Evolutionary conservation across 2,888 invertebrate species (phyloP), one percentile per base, ranked within the genome.

Genomic region (Hypomecis atomaria): DNA sequence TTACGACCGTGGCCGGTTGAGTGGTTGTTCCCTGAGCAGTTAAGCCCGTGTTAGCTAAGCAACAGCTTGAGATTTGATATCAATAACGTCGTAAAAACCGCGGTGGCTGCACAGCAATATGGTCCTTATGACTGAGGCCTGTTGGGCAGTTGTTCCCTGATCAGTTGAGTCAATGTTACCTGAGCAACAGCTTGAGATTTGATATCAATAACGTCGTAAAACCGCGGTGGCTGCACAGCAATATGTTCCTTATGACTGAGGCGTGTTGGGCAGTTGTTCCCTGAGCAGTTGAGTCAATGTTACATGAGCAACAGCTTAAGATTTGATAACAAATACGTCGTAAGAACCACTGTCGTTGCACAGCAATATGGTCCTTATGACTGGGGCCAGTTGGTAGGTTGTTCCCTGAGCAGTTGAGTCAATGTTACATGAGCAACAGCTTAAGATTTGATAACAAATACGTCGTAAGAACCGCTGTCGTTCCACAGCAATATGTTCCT

Each of bases 371-470:
- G 48, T 11, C 34, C 7, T 6, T 37, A 50, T 6, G 8, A 37
- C n/a, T 3, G 13, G 5, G 10, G 43, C 8, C 86, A 73, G 93
- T 78, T 94, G 82, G 74, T 95, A 89, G 77, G 95, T 78, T 94
- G 77, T 64, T 97, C 96, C 72, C 97, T 95, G 66, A 98, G 85
- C 84, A n/a, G n/a, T n/a, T n/a, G n/a, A n/a, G n/a, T n/a, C n/a
- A n/a, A n/a, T n/a, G n/a, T n/a, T n/a, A n/a, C n/a, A n/a, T n/a
- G n/a, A n/a, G n/a, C n/a, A n/a, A n/a, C n/a, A n/a, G n/a, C n/a
- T n/a, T n/a, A n/a, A n/a, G n/a, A n/a, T n/a, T n/a, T n/a, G n/a
- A n/a, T n/a, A n/a, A n/a, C n/a, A n/a, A n/a, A n/a, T n/a, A n/a
- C n/a, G n/a, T n/a, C n/a, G 23, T 23, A 23, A 23, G 23, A 23